These are phyloP conservation scores for Caenorhabditis macrosperma DNA, from an alignment of 2,888 invertebrate genomes.

Conservation along the genomic window DNA sequence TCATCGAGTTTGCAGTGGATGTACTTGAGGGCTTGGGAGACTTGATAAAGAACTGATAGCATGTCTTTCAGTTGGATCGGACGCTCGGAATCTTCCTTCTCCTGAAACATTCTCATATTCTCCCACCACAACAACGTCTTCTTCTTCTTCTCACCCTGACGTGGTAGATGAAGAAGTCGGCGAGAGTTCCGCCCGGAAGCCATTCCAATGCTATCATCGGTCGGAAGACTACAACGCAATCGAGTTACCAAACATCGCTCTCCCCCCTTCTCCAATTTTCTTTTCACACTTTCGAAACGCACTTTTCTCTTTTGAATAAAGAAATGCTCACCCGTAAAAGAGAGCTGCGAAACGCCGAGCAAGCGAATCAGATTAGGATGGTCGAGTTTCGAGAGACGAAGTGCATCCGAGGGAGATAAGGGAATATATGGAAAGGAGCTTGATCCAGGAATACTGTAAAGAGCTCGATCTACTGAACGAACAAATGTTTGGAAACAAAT, in stretches of 20 bases:
- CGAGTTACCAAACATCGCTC: slow-evolving; percentile 21
- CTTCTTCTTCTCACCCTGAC: slow-evolving; percentile 66
- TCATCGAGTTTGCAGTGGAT: slow-evolving; percentile 71
- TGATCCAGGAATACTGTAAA: too few relatives aligned
- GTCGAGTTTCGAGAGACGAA: slow-evolving; percentile 71
- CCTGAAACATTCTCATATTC: slow-evolving; percentile 46
- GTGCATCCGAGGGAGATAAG: too few relatives aligned
- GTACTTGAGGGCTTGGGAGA: slow-evolving; percentile 74
- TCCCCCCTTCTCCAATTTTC: background rate
- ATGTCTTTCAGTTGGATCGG: slow-evolving; percentile 74
- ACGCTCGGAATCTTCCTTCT: slow-evolving; percentile 71
- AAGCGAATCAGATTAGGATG: slow-evolving; percentile 77
- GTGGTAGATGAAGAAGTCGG: slow-evolving; percentile 75
- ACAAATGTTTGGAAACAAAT: background rate
- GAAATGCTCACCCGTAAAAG: slow-evolving; percentile 65
- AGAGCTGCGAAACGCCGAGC: slow-evolving; percentile 74
- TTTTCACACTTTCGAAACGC: slow-evolving; percentile 22
- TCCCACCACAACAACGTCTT: background rate
- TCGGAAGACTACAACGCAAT: slow-evolving; percentile 70
- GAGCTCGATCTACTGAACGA: background rate
- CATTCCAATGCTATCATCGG: slow-evolving; percentile 79
- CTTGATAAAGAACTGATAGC: slow-evolving; percentile 65
- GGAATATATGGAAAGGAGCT: too few relatives aligned
- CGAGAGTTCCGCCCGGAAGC: slow-evolving; percentile 77
- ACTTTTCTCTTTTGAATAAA: slow-evolving; percentile 1